Conservation (phyloP, 2,888 invertebrate species). For the Microdon myrmicae region DNA sequence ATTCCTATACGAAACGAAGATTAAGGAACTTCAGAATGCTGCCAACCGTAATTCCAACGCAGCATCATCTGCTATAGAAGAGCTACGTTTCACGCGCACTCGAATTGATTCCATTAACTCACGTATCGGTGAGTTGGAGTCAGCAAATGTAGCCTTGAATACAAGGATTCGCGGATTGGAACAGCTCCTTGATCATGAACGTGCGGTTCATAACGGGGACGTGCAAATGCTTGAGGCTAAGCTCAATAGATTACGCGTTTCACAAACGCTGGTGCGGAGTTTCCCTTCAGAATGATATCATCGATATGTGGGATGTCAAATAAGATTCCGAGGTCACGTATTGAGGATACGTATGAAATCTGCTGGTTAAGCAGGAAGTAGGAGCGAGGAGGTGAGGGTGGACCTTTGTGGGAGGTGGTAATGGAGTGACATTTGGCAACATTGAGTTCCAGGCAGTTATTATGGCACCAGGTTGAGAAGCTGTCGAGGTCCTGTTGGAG, state of each 20-base stretch:
- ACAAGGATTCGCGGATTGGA: conserved; percentile 84
- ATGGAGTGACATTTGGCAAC: too few relatives aligned
- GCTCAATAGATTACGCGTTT: conserved; percentile 78
- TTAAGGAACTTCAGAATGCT: conserved; percentile 80
- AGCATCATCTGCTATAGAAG: conserved; percentile 80
- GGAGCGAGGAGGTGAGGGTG: too few relatives aligned
- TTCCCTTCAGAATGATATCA: too few relatives aligned
- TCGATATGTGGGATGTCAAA: too few relatives aligned
- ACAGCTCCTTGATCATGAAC: conserved; percentile 81
- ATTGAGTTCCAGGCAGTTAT: too few relatives aligned
- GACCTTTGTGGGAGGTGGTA: too few relatives aligned
- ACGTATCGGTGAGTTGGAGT: conserved; percentile 80
- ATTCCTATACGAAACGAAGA: conserved; percentile 70
- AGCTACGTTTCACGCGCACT: conserved; percentile 80
- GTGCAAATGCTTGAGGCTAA: conserved; percentile 81
- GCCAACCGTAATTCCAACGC: conserved; percentile 77
- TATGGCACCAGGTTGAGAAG: too few relatives aligned
- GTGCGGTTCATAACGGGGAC: conserved; percentile 80
- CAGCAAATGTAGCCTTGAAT: conserved; percentile 72
- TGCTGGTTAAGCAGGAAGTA: too few relatives aligned
- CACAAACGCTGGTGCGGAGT: too few relatives aligned
- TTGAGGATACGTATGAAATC: too few relatives aligned
- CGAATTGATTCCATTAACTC: conserved; percentile 80
- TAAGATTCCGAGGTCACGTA: too few relatives aligned
- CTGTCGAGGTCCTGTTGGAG: too few relatives aligned